phyloP scores from a whole-genome alignment of 2,113 vertebrate genomes.

The Channa argus region DNA sequence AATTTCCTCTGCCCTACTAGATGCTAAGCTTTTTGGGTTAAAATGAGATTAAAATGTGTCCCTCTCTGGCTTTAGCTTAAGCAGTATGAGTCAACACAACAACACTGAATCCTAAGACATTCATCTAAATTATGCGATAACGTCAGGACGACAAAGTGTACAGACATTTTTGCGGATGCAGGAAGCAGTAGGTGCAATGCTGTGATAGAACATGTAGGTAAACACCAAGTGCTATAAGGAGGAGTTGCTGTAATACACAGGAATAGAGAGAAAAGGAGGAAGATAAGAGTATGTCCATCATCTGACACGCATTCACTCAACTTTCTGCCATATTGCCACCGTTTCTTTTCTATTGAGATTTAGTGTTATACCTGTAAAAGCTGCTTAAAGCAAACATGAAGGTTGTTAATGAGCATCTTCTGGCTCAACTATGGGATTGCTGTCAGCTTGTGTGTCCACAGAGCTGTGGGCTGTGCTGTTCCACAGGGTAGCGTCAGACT shows the following conservation, averaged over 20 bases:
- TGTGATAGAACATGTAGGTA: constrained; percentile 36
- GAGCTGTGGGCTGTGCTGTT: constrained; percentile 51
- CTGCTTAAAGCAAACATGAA: constrained; percentile 6
- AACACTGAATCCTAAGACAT: constrained; percentile 23
- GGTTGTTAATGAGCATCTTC: constrained; percentile 42
- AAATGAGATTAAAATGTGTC: constrained; percentile 2
- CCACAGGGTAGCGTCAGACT: constrained; percentile 16
- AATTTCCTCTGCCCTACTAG: neutral
- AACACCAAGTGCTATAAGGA: constrained; percentile 34
- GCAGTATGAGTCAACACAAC: constrained; percentile 10
- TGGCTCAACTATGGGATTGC: constrained; percentile 1
- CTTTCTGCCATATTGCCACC: constrained; percentile 3
- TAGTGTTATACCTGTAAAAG: constrained; percentile 24
- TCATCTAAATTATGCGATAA: constrained; percentile 27
- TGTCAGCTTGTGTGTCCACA: constrained; percentile 38
- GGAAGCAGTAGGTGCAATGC: constrained; percentile 51
- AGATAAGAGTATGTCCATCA: constrained; percentile 11
- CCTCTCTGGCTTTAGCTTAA: neutral
- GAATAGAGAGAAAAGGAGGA: constrained; percentile 29
- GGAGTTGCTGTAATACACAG: constrained; percentile 14
- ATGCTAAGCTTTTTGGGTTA: constrained; percentile 5
- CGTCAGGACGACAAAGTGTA: constrained; percentile 21
- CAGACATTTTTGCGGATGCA: constrained; percentile 14
- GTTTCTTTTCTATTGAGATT: constrained; percentile 13
- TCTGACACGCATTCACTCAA: constrained; percentile 10